Evolutionary conservation across 2,797 vertebrate genomes (phyloP).

Genomic region (Epinephelus awoara): DNA sequence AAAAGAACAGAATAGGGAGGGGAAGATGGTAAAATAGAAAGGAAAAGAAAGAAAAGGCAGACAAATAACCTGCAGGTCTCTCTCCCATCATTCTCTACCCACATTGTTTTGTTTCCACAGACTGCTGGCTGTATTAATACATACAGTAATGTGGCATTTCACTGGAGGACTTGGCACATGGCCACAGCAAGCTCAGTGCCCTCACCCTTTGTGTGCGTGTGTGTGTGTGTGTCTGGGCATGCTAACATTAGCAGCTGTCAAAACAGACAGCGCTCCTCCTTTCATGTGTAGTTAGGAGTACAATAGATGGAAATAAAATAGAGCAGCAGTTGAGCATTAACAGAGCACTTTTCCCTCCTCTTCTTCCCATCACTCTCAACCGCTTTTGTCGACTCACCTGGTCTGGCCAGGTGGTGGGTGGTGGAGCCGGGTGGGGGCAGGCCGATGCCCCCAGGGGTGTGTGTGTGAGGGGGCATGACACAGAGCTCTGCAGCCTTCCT

Average conservation of each 20-base stretch:
- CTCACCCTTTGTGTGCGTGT: constrained; percentile 45
- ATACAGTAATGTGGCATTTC: constrained; percentile 71
- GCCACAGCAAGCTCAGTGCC: constrained; percentile 53
- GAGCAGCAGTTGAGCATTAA: constrained; percentile 33
- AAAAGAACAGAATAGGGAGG: neutral
- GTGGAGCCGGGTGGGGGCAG: constrained; percentile 47
- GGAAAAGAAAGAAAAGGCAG: constrained; percentile 3
- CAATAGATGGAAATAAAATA: constrained; percentile 43
- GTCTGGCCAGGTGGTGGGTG: constrained; percentile 62
- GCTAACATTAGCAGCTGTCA: constrained; percentile 77
- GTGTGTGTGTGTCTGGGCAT: constrained; percentile 41
- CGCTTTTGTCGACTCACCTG: constrained; percentile 76
- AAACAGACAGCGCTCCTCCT: constrained; percentile 63
- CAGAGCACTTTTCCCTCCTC: neutral
- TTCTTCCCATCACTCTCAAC: neutral
- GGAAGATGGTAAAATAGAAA: neutral
- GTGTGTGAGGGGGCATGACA: constrained; percentile 79
- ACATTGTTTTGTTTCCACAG: constrained; percentile 26
- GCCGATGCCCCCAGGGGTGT: constrained; percentile 70
- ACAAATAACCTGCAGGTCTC: constrained; percentile 43
- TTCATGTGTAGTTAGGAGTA: constrained; percentile 41
- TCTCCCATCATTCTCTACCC: constrained; percentile 10
- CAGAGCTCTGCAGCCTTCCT: constrained; percentile 74
- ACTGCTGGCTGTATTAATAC: constrained; percentile 51
- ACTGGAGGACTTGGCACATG: constrained; percentile 59